These are phyloP conservation scores for Sinosuthora webbiana DNA, from an alignment of 2,113 vertebrate species.

Conservation along the genomic window DNA sequence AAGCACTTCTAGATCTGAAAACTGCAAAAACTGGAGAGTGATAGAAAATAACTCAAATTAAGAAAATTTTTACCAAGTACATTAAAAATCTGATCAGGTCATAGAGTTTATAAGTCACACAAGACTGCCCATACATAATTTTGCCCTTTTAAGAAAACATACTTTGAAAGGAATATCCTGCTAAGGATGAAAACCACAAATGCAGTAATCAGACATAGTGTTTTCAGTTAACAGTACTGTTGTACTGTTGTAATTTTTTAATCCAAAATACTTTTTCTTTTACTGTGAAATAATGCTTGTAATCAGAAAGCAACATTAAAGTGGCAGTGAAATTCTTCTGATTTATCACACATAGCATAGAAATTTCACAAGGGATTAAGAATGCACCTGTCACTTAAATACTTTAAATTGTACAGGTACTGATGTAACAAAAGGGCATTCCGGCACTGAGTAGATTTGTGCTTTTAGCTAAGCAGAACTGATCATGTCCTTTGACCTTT, in stretches of 20 bases:
- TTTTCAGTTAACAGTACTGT: background rate
- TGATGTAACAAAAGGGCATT: background rate
- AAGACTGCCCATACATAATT: conserved; percentile 29
- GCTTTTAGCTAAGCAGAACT: background rate
- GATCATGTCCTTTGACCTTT: background rate
- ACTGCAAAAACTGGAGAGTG: background rate
- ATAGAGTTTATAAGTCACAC: background rate
- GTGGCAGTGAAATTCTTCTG: background rate
- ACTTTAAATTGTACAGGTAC: background rate
- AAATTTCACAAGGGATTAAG: background rate
- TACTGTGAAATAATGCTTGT: background rate
- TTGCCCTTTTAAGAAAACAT: background rate
- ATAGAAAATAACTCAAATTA: background rate
- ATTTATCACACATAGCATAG: background rate
- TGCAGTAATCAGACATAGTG: background rate
- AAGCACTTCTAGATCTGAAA: background rate
- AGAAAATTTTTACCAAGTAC: background rate
- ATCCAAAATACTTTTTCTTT: background rate
- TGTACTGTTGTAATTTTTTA: background rate
- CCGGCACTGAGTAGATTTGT: background rate
- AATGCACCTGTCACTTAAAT: background rate
- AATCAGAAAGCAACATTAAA: background rate
- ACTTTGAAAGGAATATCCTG: background rate
- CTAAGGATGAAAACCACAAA: background rate
- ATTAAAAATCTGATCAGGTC: background rate